Percentiles rank a stretch among this genome's conserved stretches.
phyloP scores from a whole-genome alignment of 2,797 vertebrate genomes.

The Novumbra hubbsi region DNA sequence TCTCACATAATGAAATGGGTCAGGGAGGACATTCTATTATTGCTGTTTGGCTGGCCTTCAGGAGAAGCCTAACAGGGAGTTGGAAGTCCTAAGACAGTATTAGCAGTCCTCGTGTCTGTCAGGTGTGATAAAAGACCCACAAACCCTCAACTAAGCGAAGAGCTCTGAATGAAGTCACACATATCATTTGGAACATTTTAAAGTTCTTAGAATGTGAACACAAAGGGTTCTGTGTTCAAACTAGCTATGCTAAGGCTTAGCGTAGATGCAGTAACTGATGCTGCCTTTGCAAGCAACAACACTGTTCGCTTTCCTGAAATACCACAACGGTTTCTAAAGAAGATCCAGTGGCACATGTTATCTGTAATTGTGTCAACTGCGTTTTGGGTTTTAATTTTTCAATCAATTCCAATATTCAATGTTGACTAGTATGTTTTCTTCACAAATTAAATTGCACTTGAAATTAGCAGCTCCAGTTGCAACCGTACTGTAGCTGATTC shows the following conservation, averaged over 20 bases:
- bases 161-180: constrained; percentile 39
- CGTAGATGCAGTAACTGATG: constrained; percentile 52
- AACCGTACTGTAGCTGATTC: constrained; percentile 13
- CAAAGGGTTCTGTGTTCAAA: constrained; percentile 34
- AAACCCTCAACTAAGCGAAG: constrained; percentile 33
- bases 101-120: constrained; percentile 27
- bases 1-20: constrained; percentile 76
- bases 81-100: constrained; percentile 25
- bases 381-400: constrained; percentile 76
- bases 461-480: constrained; percentile 79
- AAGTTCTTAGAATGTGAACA: constrained; percentile 51
- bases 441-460: constrained; percentile 73
- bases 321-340: constrained; percentile 48
- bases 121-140: constrained; percentile 26
- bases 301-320: constrained; percentile 20
- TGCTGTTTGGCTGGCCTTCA: constrained; percentile 60
- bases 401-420: constrained; percentile 75
- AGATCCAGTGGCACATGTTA: constrained; percentile 60
- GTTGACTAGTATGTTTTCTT: constrained; percentile 76
- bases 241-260: constrained; percentile 36
- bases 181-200: constrained; percentile 52
- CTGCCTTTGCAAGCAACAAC: constrained; percentile 59
- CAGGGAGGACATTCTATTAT: constrained; percentile 71
- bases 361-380: constrained; percentile 74
- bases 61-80: constrained; percentile 45